Evolutionary conservation across 1,140 invertebrate species (phyloP), one percentile per base, ranked within the genome.

Genomic region (Cydia strobilella): DNA sequence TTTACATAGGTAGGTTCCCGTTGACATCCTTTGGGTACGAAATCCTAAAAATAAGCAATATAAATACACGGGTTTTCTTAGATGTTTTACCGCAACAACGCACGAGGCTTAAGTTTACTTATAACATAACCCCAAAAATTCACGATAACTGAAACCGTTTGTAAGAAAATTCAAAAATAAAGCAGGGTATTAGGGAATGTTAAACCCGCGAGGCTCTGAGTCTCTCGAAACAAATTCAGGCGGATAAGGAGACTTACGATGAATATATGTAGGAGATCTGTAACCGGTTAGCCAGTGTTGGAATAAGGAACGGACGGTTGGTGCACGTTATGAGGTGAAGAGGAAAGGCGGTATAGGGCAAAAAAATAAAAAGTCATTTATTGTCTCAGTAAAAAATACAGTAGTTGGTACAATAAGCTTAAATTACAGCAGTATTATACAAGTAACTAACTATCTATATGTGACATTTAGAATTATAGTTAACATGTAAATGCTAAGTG

Each of bases 221-320:
- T 51, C 25, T 42, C 45, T 48, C 45, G 71, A 72, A 72, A 51
- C 42, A 51, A 72, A 72, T 72, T 72, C 45, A 27, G 35, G n/a
- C 18, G 71, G 71, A 72, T 72, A 72, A 72, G 45, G 45, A 45
- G 71, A 72, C 71, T 72, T 72, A 72, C 71, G 71, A 72, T 72
- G 71, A 72, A 72, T 72, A 72, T 72, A 72, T 72, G 71, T 72
- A 72, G 45, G 71, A 72, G 71, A 72, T 72, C 71, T 72, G 71
- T 72, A 51, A 51, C 71, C 71, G 71, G 71, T 72, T 72, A 72
- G 71, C 71, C 71, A 42, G 31, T 72, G 71, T 72, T 18, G 65
- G 65, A 69, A 69, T 69, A 69, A 69, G 65, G 65, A 66, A 42
- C 9, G 35, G 42, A 3, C 18, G 18, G 42, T 12, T 20, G 54